Base-by-base conservation (phyloP, 2,888 invertebrate genomes). In the Bellardia pandia region DNA sequence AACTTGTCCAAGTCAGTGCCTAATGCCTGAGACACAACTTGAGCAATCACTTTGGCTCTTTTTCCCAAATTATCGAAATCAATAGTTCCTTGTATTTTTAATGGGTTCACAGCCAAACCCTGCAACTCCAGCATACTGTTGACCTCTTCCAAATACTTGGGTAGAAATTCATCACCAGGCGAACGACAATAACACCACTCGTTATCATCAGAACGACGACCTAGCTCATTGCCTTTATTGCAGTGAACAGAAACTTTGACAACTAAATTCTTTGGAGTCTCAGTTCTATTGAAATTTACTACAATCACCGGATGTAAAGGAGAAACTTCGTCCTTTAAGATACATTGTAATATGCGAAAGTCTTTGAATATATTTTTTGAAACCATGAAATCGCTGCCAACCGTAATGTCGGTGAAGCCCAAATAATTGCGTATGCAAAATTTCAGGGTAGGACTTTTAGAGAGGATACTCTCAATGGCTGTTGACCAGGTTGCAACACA, bases 341-440 rank as follows among this genome's bases (percentile, higher is more conserved):
- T 90, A 3, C 79, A 64, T 75, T 90, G 90, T 68, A 93, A 92
- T 0, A 84, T 68, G 2, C 90, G 90, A 72, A 92, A 92, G 75
- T 93, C 91, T 0, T 90, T 86, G 45, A 91, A 92, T 51, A 90
- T 90, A 0, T 88, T 88, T 64, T 91, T 92, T 0, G 92, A 92
- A 30, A 92, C 90, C 71, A 90, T 89, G 72, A 93, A 93, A 66
- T 92, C 92, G 53, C 88, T 92, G 89, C 94, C 92, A 7, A 89
- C 89, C 0, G 95, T 96, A 30, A 94, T 93, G 82, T 96, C 96
- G 86, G 94, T 95, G 53, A 96, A 94, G 3, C 95, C 95, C 45
- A 96, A 91, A 2, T 94, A 94, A 6, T 96, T 95, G 0, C 95
- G 95, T 89, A 95, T 95, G 0, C 95, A 95, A 79, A 96, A 95